phyloP scores from a whole-genome alignment of 2,113 vertebrate genomes.

The Bubo scandiacus region DNA sequence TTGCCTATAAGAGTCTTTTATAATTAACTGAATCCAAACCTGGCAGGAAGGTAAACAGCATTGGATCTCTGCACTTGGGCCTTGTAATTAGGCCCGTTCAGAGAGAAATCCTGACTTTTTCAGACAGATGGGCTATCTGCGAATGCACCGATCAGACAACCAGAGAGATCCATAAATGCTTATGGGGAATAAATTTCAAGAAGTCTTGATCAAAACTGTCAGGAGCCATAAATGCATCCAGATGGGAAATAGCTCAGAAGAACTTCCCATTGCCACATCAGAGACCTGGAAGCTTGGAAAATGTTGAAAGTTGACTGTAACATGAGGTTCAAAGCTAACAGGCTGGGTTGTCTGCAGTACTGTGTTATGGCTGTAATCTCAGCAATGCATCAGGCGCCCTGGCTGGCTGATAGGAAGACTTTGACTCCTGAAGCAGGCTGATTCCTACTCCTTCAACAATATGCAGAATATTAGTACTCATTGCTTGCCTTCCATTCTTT shows the following conservation, averaged over 20 bases:
- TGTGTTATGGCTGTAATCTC: background rate
- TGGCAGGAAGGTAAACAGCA: background rate
- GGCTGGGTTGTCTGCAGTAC: constrained; percentile 19
- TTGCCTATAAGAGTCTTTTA: background rate
- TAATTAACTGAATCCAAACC: background rate
- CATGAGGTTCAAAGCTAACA: constrained; percentile 23
- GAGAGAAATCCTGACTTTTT: background rate
- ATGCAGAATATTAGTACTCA: background rate
- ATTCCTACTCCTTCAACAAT: background rate
- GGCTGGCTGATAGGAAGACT: background rate
- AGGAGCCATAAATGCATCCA: constrained; percentile 3
- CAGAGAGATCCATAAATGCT: background rate
- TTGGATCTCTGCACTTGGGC: background rate
- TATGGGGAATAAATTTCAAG: background rate
- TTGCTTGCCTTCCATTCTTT: background rate
- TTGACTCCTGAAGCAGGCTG: background rate
- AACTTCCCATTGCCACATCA: constrained; percentile 16
- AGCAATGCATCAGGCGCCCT: background rate
- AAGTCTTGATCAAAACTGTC: constrained; percentile 19
- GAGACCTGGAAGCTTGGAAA: constrained; percentile 49
- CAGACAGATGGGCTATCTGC: background rate
- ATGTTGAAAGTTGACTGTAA: constrained; percentile 49
- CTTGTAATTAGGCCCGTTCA: background rate
- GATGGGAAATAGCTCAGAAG: constrained; percentile 8
- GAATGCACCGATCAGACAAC: background rate